Evolutionary conservation across 2,113 vertebrate genomes (phyloP), one percentile per base, ranked within the genome.

Genomic region (Perccottus glenii): DNA sequence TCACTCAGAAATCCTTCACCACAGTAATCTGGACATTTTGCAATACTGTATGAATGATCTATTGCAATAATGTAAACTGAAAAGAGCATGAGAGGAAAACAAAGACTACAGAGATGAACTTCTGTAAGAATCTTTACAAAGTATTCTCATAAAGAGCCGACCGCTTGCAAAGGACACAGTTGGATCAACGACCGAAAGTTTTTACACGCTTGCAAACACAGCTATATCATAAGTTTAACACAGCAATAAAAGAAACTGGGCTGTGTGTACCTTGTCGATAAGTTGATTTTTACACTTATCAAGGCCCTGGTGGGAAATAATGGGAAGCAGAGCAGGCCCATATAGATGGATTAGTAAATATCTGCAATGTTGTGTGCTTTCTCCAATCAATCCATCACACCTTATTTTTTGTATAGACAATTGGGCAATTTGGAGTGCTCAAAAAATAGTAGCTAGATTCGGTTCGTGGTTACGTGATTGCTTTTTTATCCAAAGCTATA

Each of bases 131-230:
- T 40, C 8, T 1, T 40, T 40, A 40, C 38, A 40, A 40, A 40
- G 38, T 40, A 40, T 27, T 27, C 19, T 27, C 38, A 40, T 5
- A 40, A 40, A 40, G 38, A 40, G 38, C 8, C 5, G 38, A 40
- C 38, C 38, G 5, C 8, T 40, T 40, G 38, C 5, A 40, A 40
- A 64, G 10, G 7, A 51, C 16, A 33, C 4, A 11, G 60, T 16
- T 9, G 1, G 60, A 81, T 81, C 78, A 66, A 45, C 74, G 11
- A 60, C 45, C 62, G 44, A 42, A 27, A 5, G 1, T 49, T 66
- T 73, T 78, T 56, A 48, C 43, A 43, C 52, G 50, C 15, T 43
- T 71, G 44, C 63, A 64, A 75, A 77, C 48, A 56, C 5, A n/a
- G 50, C 55, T 64, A 47, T 53, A n/a, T 48, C 47, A 58, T 40